Conservation (phyloP, 2,888 invertebrate species). For the Spatulosminthurus flaviceps region DNA sequence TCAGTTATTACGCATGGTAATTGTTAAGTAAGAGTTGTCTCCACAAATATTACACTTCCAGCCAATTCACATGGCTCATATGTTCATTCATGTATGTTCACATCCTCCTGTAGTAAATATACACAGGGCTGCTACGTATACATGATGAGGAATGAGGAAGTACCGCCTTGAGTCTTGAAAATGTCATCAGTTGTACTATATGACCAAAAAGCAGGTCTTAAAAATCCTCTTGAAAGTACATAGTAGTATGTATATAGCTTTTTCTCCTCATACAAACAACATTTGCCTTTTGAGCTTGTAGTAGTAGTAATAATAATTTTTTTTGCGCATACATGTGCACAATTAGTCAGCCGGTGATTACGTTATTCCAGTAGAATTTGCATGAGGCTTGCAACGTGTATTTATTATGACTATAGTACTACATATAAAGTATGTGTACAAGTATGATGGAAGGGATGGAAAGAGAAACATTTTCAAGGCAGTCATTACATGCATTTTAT, state of each 20-base stretch:
- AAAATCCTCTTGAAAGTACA: neutral
- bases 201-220: neutral
- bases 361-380: slow-evolving; percentile 40
- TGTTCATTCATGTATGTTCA: neutral
- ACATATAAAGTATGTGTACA: too few species aligned
- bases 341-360: slow-evolving; percentile 40
- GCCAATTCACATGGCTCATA: neutral
- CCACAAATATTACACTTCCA: neutral
- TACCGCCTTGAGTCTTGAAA: slow-evolving; percentile 15
- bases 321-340: neutral
- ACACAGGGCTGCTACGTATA: too few species aligned
- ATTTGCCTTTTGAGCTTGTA: too few species aligned
- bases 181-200: slow-evolving; percentile 10
- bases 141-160: slow-evolving; percentile 19
- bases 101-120: too few species aligned
- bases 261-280: too few species aligned
- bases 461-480: slow-evolving; percentile 34
- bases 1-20: neutral
- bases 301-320: neutral
- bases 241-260: neutral
- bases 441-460: too few species aligned
- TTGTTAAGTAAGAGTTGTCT: neutral
- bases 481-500: slow-evolving; percentile 38
- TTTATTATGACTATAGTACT: neutral
- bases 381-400: slow-evolving; percentile 7